Conservation (phyloP, 2,113 vertebrate species). For the Sylvia atricapilla region DNA sequence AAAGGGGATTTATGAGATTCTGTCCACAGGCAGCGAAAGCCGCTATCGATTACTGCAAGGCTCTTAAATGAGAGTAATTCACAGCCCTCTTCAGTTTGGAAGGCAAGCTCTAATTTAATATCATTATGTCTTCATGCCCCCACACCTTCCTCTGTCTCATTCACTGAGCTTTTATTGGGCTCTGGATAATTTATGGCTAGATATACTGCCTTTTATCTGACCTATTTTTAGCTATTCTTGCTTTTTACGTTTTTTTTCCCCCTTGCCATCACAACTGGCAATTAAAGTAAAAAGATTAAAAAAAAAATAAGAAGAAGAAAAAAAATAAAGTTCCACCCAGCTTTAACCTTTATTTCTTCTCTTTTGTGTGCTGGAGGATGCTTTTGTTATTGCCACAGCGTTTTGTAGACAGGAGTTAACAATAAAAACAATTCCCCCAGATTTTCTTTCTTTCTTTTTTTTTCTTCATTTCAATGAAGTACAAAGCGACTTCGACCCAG, state of each 20-base stretch:
- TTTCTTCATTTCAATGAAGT: neutral
- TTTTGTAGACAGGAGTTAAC: neutral
- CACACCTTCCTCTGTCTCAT: slow-evolving; percentile 71
- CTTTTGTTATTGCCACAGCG: neutral
- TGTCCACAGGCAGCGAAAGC: slow-evolving; percentile 40
- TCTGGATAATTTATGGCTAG: slow-evolving; percentile 65
- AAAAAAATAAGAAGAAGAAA: neutral
- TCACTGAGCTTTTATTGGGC: slow-evolving; percentile 66
- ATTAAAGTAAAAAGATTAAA: slow-evolving; percentile 54
- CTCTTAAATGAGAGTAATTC: slow-evolving; percentile 60
- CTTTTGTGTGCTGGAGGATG: neutral
- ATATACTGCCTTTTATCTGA: slow-evolving; percentile 59
- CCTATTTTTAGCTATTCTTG: slow-evolving; percentile 66
- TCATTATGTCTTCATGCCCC: slow-evolving; percentile 73
- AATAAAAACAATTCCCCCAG: neutral
- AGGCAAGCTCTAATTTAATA: slow-evolving; percentile 71
- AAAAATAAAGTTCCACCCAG: neutral
- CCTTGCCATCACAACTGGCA: slow-evolving; percentile 38
- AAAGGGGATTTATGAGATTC: slow-evolving; percentile 40
- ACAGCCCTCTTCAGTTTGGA: slow-evolving; percentile 49
- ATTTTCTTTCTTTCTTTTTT: neutral
- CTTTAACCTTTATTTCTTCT: slow-evolving; percentile 47
- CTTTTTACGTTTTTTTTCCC: slow-evolving; percentile 24
- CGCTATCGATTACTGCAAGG: slow-evolving; percentile 51
- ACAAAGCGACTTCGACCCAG: neutral